Percentiles rank a stretch among this genome's conserved stretches.
phyloP scores from a whole-genome alignment of 2,888 invertebrate species.

The Clostera curtula region DNA sequence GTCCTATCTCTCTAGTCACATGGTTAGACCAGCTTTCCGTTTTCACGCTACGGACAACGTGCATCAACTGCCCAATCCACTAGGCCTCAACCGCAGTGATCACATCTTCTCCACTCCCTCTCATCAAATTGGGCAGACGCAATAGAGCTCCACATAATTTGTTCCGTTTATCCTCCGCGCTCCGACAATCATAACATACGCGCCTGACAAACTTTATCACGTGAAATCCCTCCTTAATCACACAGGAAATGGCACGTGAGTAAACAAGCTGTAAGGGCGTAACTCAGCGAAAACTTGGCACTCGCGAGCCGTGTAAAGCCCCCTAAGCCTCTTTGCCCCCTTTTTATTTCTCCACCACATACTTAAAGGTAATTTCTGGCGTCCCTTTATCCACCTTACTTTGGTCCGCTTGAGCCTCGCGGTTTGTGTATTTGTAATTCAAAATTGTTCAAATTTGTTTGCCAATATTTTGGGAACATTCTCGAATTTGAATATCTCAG shows the following conservation, averaged over 20 bases:
- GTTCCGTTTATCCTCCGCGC: constrained; percentile 10
- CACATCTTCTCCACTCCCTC: no score
- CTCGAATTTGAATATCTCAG: no score
- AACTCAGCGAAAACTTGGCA: constrained; percentile 51
- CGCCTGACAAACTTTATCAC: constrained; percentile 28
- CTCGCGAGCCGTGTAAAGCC: constrained; percentile 51
- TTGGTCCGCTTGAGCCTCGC: constrained; percentile 26
- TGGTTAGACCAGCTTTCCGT: no score
- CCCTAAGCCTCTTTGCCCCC: constrained; percentile 59
- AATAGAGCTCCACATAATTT: background rate
- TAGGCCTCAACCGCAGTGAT: no score
- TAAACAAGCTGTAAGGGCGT: constrained; percentile 49
- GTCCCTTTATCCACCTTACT: constrained; percentile 45
- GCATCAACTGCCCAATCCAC: no score
- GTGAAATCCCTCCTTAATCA: constrained; percentile 53
- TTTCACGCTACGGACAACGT: no score
- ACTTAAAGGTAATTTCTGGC: constrained; percentile 62
- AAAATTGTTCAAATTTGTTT: background rate
- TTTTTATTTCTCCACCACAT: constrained; percentile 61
- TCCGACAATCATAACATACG: constrained; percentile 8
- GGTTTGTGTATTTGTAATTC: constrained; percentile 8
- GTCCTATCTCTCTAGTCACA: no score
- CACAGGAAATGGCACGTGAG: constrained; percentile 51
- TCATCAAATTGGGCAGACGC: background rate
- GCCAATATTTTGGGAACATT: background rate